Evolutionary conservation across 2,888 invertebrate genomes (phyloP).

Genomic region (Hesperia comma): DNA sequence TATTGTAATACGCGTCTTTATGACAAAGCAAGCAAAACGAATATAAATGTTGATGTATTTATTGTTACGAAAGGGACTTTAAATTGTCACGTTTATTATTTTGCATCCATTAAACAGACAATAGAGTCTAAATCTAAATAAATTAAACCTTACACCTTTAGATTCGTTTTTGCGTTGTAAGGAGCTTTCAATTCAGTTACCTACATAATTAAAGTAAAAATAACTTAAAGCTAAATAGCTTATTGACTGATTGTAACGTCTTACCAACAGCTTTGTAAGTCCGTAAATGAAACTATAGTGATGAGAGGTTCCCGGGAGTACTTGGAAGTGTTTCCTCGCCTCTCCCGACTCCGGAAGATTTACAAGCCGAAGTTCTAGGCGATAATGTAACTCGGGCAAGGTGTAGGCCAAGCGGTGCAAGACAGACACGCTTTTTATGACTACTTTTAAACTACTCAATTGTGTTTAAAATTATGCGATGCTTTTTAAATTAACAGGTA

Average conservation of each 20-base stretch:
- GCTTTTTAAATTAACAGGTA: conserved; percentile 1
- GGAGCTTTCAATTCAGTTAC: not conserved
- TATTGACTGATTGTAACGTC: not conserved
- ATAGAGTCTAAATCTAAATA: no score
- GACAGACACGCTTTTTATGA: conserved; percentile 30
- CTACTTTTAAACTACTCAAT: conserved; percentile 24
- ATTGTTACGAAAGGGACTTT: no score
- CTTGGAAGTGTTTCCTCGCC: conserved; percentile 25
- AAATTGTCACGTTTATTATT: no score
- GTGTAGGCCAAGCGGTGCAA: conserved; percentile 33
- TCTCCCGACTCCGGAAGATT: conserved; percentile 26
- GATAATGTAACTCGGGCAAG: conserved; percentile 33
- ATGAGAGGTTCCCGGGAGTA: conserved; percentile 19
- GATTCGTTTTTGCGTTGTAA: no score
- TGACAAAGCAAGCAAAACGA: no score
- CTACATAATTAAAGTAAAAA: not conserved
- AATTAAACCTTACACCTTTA: no score
- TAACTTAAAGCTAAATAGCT: not conserved
- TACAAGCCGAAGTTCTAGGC: conserved; percentile 28
- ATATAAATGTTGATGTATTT: no score
- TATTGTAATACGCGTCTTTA: not conserved
- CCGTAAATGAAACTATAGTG: conserved; percentile 30
- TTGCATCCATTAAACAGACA: no score
- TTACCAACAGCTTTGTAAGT: conserved; percentile 13
- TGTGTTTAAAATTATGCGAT: conserved; percentile 29